Conservation (phyloP, 2,797 vertebrate species). For the Eurystomus glaucurus region DNA sequence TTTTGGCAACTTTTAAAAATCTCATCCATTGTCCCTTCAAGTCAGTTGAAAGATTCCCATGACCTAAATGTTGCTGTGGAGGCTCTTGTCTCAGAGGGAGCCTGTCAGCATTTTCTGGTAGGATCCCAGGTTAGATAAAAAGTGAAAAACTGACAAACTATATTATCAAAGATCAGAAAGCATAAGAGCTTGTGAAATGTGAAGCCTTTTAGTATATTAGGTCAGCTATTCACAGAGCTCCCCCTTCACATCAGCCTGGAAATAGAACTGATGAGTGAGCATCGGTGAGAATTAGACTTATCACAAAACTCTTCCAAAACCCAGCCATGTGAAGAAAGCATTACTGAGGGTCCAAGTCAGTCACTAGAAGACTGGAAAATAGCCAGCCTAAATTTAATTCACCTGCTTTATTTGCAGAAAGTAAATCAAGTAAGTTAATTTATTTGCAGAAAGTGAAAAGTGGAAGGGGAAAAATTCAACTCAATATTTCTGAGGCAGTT, state of each 20-base stretch:
- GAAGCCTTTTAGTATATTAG: slow-evolving; percentile 6
- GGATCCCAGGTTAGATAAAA: slow-evolving; percentile 9
- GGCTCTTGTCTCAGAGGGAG: not conserved
- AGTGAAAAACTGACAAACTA: slow-evolving; percentile 18
- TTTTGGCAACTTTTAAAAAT: not conserved
- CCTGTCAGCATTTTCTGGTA: not conserved
- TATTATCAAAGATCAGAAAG: slow-evolving; percentile 33
- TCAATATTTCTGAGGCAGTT: not conserved
- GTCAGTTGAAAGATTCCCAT: slow-evolving; percentile 41
- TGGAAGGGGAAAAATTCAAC: not conserved
- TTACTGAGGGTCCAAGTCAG: not conserved
- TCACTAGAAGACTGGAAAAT: not conserved
- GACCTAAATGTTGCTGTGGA: not conserved
- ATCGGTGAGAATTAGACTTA: not conserved
- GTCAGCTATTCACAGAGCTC: slow-evolving; percentile 28
- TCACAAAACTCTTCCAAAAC: slow-evolving; percentile 3
- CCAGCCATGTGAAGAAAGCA: not conserved
- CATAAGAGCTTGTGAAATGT: slow-evolving; percentile 30
- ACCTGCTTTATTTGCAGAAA: not conserved
- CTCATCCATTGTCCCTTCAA: not conserved
- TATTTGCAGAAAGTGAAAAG: not conserved
- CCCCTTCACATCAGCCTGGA: not conserved
- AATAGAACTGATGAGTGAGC: slow-evolving; percentile 28
- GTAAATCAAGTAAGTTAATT: not conserved
- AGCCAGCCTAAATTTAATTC: not conserved